phyloP scores from a whole-genome alignment of 2,888 invertebrate species.

The Hybos culiciformis region DNA sequence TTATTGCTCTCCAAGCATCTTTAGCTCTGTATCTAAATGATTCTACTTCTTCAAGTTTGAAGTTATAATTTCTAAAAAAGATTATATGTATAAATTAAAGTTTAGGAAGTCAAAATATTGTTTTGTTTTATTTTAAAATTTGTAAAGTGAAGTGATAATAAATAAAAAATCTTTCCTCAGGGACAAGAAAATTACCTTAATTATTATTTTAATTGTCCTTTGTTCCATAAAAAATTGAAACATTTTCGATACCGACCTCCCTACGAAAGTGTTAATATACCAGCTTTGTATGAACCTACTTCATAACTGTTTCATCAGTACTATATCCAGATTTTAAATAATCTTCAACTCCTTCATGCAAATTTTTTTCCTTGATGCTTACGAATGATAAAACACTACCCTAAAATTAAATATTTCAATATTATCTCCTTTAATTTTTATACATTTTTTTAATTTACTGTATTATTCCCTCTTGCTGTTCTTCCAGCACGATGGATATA shows the following conservation, averaged over 20 bases:
- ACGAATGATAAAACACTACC: constrained; percentile 85
- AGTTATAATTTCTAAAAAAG: constrained; percentile 76
- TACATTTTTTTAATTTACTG: constrained; percentile 36
- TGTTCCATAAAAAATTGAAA: too few relatives aligned
- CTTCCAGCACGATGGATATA: constrained; percentile 95
- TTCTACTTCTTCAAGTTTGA: constrained; percentile 90
- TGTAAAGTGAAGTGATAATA: too few relatives aligned
- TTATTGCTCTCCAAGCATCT: constrained; percentile 92
- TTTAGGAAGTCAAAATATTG: too few relatives aligned
- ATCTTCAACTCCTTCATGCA: constrained; percentile 63
- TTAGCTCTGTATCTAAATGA: constrained; percentile 88
- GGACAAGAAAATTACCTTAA: too few relatives aligned
- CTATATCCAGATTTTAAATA: constrained; percentile 53
- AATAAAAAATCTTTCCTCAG: too few relatives aligned
- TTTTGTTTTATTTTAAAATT: too few relatives aligned
- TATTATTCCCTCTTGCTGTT: constrained; percentile 75
- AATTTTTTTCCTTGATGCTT: constrained; percentile 57
- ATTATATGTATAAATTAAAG: too few relatives aligned
- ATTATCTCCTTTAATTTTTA: too few relatives aligned
- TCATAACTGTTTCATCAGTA: constrained; percentile 48
- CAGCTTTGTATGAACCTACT: too few relatives aligned
- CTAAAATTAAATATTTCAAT: constrained; percentile 32
- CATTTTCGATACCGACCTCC: too few relatives aligned
- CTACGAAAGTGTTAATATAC: too few relatives aligned
- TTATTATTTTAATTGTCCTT: too few relatives aligned